A percentile compares a stretch with the other conserved stretches of the same genome.
phyloP scores from a whole-genome alignment of 2,888 invertebrate genomes.

The Papilio elwesi region DNA sequence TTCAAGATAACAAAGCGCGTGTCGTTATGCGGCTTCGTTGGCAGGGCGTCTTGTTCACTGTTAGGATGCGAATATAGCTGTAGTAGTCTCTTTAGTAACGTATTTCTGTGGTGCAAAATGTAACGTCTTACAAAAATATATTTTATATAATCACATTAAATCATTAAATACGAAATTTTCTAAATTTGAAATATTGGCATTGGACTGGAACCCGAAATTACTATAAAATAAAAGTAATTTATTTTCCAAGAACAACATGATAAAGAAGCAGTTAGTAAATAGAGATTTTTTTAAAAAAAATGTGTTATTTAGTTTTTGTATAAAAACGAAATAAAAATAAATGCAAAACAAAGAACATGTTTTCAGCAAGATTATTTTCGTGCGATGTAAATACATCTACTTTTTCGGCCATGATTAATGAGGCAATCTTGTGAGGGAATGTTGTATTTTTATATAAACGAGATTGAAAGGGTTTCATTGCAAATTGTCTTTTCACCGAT shows the following conservation, averaged over 20 bases:
- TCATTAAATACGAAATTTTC: not conserved
- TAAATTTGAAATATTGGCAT: not conserved
- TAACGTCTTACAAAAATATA: not conserved
- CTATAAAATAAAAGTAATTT: no score
- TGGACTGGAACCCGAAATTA: not conserved
- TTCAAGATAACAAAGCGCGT: constrained; percentile 30
- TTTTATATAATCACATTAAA: not conserved
- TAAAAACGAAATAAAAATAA: not conserved
- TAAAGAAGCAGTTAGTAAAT: no score
- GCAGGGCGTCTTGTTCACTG: constrained; percentile 16
- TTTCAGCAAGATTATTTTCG: not conserved
- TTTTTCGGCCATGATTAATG: constrained; percentile 29
- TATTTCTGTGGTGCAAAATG: constrained; percentile 2
- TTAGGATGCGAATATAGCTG: constrained; percentile 22
- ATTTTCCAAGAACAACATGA: no score
- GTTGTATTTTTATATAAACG: constrained; percentile 24
- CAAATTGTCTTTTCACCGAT: constrained; percentile 11
- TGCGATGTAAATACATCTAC: constrained; percentile 15
- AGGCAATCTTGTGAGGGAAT: constrained; percentile 25
- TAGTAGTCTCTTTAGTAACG: constrained; percentile 12
- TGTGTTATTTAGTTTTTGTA: no score
- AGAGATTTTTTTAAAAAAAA: no score
- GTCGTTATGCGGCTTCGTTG: constrained; percentile 31
- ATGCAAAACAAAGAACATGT: not conserved
- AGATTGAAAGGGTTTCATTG: constrained; percentile 22